Percentiles rank a stretch among this genome's conserved stretches.
phyloP scores from a whole-genome alignment of 2,113 vertebrate genomes.

The Clarias macrocephalus region DNA sequence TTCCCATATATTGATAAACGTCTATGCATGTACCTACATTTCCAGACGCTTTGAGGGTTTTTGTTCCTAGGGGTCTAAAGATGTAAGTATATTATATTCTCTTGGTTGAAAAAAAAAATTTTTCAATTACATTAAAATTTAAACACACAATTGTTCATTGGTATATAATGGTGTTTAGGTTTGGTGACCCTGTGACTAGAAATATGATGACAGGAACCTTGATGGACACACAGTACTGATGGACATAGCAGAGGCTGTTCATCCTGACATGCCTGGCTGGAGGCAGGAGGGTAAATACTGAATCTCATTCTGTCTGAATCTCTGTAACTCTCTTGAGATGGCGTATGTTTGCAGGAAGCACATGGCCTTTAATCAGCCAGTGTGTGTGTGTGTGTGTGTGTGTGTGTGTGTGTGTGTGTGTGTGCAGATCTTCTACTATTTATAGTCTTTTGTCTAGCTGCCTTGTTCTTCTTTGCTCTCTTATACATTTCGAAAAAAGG shows the following conservation, averaged over 20 bases:
- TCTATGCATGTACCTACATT: neutral
- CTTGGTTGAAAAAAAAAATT: neutral
- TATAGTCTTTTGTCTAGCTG: conserved; percentile 17
- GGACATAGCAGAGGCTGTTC: neutral
- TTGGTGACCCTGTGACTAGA: neutral
- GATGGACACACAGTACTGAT: neutral
- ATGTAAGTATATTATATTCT: neutral
- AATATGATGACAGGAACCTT: neutral
- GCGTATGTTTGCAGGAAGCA: neutral
- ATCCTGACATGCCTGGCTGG: conserved; percentile 3
- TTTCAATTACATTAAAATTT: neutral
- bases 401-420: neutral
- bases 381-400: conserved; percentile 18
- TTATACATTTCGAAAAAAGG: conserved; percentile 24
- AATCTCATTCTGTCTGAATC: conserved; percentile 10
- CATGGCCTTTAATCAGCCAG: conserved; percentile 4
- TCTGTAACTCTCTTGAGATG: conserved; percentile 1
- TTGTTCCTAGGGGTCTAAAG: neutral
- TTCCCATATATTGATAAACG: neutral
- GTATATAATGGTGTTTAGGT: neutral
- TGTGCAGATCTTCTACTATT: conserved; percentile 20
- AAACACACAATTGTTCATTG: neutral
- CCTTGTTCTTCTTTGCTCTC: conserved; percentile 7
- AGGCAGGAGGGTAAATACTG: conserved; percentile 20
- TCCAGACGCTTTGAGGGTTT: neutral